Evolutionary conservation across 2,888 invertebrate genomes (phyloP), one percentile per base, ranked within the genome.

Genomic region (Itoplectis maculator): DNA sequence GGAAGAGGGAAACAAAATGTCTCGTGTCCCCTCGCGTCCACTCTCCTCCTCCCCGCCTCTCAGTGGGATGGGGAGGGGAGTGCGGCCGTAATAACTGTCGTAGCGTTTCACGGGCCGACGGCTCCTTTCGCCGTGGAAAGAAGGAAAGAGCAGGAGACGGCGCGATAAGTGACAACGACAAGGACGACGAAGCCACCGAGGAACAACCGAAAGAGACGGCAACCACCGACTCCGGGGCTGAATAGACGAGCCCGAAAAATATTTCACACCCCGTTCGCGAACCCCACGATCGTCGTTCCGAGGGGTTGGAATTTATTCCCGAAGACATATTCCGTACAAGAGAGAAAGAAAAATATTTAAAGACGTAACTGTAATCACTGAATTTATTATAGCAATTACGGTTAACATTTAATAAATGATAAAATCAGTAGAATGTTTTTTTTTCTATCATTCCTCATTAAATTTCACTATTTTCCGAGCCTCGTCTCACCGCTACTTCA

Each of bases 21-120:
- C 74, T 78, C 82, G 79, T 68, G 76, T 59, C 37, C 59, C 45
- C 35, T 29, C 56, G 56, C n/a, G n/a, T n/a, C n/a, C n/a, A n/a
- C n/a, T n/a, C n/a, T n/a, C n/a, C n/a, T n/a, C n/a, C n/a, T n/a
- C n/a, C n/a, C n/a, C n/a, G n/a, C n/a, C n/a, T n/a, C n/a, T n/a
- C n/a, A n/a, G n/a, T n/a, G n/a, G n/a, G n/a, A n/a, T n/a, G n/a
- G n/a, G n/a, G n/a, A n/a, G n/a, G n/a, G n/a, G n/a, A n/a, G n/a
- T n/a, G n/a, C n/a, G n/a, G n/a, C 73, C 77, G 82, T 79, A 82
- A 84, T 84, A 84, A 84, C 79, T 81, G 84, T 81, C 84, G 81
- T 73, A 81, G 72, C 61, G 76, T 76, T 49, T 49, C 49, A 49
- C 49, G 18, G 18, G 47, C 9, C 47, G 49, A 7, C 49, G 35